A percentile compares a stretch with the other conserved stretches of the same genome.
Evolutionary conservation across 2,888 invertebrate species (phyloP).

Genomic region (Chloroclysta siterata): DNA sequence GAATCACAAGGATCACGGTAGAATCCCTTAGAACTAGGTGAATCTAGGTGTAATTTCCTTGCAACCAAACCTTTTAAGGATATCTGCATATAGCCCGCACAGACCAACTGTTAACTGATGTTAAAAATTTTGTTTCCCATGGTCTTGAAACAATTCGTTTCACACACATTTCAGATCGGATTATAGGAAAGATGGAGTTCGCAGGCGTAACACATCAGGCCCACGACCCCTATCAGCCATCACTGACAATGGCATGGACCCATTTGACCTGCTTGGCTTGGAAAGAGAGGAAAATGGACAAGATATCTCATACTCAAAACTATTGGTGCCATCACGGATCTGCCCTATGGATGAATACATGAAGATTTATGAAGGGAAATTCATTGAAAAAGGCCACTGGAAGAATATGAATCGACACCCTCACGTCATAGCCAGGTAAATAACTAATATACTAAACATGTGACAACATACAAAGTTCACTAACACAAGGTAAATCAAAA

Average conservation of each 20-base stretch:
- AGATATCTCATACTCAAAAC: conserved; percentile 95
- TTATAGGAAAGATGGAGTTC: conserved; percentile 88
- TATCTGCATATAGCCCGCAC: background rate
- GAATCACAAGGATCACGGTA: too few relatives aligned
- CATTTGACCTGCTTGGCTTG: conserved; percentile 93
- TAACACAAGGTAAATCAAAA: background rate
- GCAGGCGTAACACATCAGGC: conserved; percentile 92
- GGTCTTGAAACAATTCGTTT: background rate
- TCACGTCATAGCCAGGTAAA: conserved; percentile 86
- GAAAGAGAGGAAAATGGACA: conserved; percentile 93
- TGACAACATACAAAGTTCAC: background rate
- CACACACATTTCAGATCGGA: conserved; percentile 76
- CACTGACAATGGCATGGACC: conserved; percentile 92
- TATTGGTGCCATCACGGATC: conserved; percentile 90
- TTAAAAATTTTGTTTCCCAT: too few relatives aligned
- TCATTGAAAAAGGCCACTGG: conserved; percentile 70
- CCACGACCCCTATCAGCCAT: conserved; percentile 93
- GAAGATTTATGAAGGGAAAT: conserved; percentile 79
- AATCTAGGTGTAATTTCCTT: too few relatives aligned
- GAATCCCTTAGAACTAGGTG: too few relatives aligned
- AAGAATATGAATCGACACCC: conserved; percentile 69
- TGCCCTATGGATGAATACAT: conserved; percentile 75
- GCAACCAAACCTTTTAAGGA: too few relatives aligned
- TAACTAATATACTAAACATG: background rate
- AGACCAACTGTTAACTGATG: too few relatives aligned